A percentile compares a stretch with the other conserved stretches of the same genome.
phyloP scores from a whole-genome alignment of 2,113 vertebrate genomes.

The Lophotis ruficrista region DNA sequence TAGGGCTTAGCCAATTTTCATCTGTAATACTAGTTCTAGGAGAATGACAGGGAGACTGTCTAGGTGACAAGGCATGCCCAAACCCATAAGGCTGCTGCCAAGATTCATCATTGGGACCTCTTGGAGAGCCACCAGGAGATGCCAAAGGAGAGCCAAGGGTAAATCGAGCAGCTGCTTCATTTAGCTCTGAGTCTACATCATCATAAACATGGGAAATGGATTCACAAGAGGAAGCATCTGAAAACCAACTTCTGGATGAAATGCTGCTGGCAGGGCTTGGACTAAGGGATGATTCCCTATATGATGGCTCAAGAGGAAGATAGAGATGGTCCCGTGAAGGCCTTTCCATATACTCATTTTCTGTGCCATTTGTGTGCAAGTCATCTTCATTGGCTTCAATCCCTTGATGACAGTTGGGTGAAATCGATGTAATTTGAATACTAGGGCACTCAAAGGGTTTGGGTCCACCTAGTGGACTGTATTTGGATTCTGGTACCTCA shows the following conservation, averaged over 20 bases:
- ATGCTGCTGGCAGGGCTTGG: conserved; percentile 97
- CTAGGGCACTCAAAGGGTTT: conserved; percentile 98
- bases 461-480: conserved; percentile 83
- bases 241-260: conserved; percentile 97
- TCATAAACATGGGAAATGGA: conserved; percentile 97
- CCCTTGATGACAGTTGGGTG: conserved; percentile 96
- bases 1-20: conserved; percentile 96
- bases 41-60: conserved; percentile 94
- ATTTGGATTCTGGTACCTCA: conserved; percentile 85
- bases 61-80: conserved; percentile 87
- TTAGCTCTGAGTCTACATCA: conserved; percentile 95
- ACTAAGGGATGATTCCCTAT: conserved; percentile 93
- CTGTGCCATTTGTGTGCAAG: conserved; percentile 85
- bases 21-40: conserved; percentile 97
- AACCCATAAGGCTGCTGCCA: conserved; percentile 90
- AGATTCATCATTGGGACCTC: conserved; percentile 83
- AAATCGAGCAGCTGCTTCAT: conserved; percentile 94
- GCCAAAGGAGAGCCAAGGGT: conserved; percentile 92
- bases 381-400: conserved; percentile 87
- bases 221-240: conserved; percentile 96
- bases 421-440: conserved; percentile 99
- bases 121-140: conserved; percentile 91
- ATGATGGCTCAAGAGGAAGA: conserved; percentile 94
- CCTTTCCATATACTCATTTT: conserved; percentile 90
- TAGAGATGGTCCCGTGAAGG: conserved; percentile 96